These are phyloP conservation scores for Centropyge bicolor DNA, from an alignment of 2,797 vertebrate species.

Conservation along the genomic window DNA sequence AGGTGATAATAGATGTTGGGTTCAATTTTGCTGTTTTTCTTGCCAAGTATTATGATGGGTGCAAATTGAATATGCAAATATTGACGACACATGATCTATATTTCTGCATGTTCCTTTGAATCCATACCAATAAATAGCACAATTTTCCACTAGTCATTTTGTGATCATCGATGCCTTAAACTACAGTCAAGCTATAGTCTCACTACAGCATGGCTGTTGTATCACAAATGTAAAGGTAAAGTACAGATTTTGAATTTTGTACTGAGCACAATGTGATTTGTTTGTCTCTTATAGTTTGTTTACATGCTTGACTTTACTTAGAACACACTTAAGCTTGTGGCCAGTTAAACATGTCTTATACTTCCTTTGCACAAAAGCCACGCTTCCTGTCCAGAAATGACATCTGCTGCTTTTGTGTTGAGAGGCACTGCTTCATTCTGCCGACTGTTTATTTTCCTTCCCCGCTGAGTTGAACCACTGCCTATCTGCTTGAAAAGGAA, in stretches of 20 bases:
- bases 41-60: background rate
- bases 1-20: constrained; percentile 6
- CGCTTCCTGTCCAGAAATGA: constrained; percentile 77
- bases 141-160: background rate
- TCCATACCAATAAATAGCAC: background rate
- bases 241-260: background rate
- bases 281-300: constrained; percentile 29
- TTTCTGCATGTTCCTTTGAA: background rate
- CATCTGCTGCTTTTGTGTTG: constrained; percentile 77
- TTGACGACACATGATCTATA: background rate
- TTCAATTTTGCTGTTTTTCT: background rate
- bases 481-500: constrained; percentile 47
- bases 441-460: constrained; percentile 65
- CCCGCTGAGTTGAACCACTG: constrained; percentile 41
- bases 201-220: background rate
- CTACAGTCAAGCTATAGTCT: background rate
- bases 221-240: background rate
- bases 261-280: constrained; percentile 17
- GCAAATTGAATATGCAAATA: background rate
- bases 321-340: constrained; percentile 20
- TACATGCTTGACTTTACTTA: constrained; percentile 10
- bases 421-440: constrained; percentile 52
- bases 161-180: background rate
- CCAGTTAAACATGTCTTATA: constrained; percentile 44
- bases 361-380: constrained; percentile 74